These are phyloP conservation scores for Cyclopterus lumpus DNA, from an alignment of 2,797 vertebrate species.

Conservation along the genomic window DNA sequence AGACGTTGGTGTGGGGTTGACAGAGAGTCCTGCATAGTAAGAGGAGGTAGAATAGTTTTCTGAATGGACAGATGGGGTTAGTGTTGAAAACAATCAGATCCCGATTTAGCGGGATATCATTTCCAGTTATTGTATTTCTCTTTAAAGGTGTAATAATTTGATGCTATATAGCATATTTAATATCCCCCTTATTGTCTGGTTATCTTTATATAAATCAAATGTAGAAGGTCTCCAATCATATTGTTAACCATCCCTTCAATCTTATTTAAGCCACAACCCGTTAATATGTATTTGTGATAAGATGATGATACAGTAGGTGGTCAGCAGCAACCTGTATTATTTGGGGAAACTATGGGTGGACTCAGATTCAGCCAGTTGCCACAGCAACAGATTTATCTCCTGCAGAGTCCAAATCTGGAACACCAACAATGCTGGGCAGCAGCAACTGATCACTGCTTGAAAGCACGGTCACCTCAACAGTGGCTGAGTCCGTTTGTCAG, in stretches of 20 bases:
- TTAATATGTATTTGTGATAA: neutral
- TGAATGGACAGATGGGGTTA: conserved; percentile 2
- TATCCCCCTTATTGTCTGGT: neutral
- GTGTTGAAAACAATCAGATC: neutral
- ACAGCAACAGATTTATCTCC: conserved; percentile 13
- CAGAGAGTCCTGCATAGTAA: conserved; percentile 44
- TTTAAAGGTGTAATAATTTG: neutral
- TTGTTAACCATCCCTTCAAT: neutral
- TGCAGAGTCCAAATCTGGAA: conserved; percentile 20
- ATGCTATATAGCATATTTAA: neutral
- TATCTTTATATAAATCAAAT: too few relatives aligned
- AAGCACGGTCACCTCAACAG: neutral
- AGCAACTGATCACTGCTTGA: conserved; percentile 8
- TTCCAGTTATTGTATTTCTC: neutral
- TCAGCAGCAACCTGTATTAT: conserved; percentile 1
- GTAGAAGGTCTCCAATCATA: too few relatives aligned
- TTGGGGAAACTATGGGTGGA: neutral
- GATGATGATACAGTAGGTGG: conserved; percentile 2
- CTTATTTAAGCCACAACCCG: neutral
- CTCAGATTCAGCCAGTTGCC: neutral
- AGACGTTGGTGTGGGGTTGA: conserved; percentile 43
- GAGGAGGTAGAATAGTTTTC: conserved; percentile 15
- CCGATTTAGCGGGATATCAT: neutral
- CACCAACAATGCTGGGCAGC: neutral
- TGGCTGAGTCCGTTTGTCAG: neutral